Evolutionary conservation across 2,113 vertebrate species (phyloP), one percentile per base, ranked within the genome.

Genomic region (Chunga burmeisteri): DNA sequence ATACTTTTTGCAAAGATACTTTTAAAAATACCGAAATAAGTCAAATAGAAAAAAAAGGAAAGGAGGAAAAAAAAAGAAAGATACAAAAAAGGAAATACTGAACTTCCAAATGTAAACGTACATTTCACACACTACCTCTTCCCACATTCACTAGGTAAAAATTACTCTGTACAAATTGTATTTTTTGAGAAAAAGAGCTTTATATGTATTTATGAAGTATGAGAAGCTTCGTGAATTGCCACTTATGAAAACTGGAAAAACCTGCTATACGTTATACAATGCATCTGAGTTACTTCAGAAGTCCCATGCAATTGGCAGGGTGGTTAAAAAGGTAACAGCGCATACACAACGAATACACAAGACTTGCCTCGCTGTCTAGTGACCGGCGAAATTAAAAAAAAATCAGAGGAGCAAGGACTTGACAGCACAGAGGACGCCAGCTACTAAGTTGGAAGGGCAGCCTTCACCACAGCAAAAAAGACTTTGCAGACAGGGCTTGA

Each of bases 221-320:
- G 9, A 71, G 47, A 68, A 34, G 18, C 38, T 90, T 47, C 17
- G 8, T 1, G 15, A 67, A 13, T 23, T 13, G n/a, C 42, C 42
- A 8, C 7, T 11, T 3, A 53, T 0, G 7, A 49, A 38, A 81
- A 29, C 70, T 5, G n/a, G 46, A 6, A 52, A 70, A 79, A 6
- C 3, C 29, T 26, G 36, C 20, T 34, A 2, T 1, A 12, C 2
- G 0, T 7, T 15, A 9, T 2, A 12, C 29, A 26, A 42, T 2
- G 1, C 16, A 16, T 1, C 29, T 11, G 44, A 2, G 34, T 13
- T 19, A 16, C 7, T 10, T 3, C 34, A 44, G 15, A 32, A 29
- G 15, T 0, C 1, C 53, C 46, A 5, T 0, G 11, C 25, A 18
- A 15, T 27, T 2, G 16, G 9, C 66, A 20, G 30, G 22, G 50